These are phyloP conservation scores for Macrochelys suwanniensis DNA, from an alignment of 2,797 vertebrate genomes.

Conservation along the genomic window DNA sequence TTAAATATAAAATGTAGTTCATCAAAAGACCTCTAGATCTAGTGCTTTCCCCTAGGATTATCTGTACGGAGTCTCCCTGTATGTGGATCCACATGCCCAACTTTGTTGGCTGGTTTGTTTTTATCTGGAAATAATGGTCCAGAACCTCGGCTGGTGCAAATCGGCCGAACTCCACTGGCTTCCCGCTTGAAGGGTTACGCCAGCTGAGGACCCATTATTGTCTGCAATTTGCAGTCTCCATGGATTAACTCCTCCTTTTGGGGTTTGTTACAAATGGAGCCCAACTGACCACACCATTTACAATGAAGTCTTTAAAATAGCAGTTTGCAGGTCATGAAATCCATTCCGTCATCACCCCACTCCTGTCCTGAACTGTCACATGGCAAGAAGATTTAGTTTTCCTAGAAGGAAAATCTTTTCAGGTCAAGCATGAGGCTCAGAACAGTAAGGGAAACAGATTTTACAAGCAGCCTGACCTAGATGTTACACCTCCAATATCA, in stretches of 20 bases:
- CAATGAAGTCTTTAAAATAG: background rate
- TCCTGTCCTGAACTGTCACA: background rate
- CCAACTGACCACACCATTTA: background rate
- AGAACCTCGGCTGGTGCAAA: slow-evolving; percentile 35
- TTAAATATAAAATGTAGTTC: slow-evolving; percentile 71
- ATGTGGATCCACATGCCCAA: background rate
- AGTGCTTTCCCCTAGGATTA: slow-evolving; percentile 23
- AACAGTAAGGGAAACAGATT: background rate
- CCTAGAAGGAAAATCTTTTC: background rate
- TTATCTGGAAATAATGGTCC: slow-evolving; percentile 65
- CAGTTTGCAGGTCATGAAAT: background rate
- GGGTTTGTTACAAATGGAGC: background rate
- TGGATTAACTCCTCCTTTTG: background rate
- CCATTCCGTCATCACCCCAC: accelerated
- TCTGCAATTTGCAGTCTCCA: background rate
- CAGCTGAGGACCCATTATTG: background rate
- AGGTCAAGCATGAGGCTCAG: background rate
- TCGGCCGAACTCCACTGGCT: slow-evolving; percentile 55
- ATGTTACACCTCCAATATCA: background rate
- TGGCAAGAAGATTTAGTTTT: background rate
- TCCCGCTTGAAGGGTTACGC: slow-evolving; percentile 22
- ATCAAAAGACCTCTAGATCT: slow-evolving; percentile 68
- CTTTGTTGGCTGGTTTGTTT: slow-evolving; percentile 43
- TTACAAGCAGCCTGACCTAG: background rate
- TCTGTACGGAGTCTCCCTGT: slow-evolving; percentile 30